Percentiles rank a stretch among this genome's conserved stretches.
Conservation (phyloP, 2,888 invertebrate genomes). For the Cheilosia vulpina region DNA sequence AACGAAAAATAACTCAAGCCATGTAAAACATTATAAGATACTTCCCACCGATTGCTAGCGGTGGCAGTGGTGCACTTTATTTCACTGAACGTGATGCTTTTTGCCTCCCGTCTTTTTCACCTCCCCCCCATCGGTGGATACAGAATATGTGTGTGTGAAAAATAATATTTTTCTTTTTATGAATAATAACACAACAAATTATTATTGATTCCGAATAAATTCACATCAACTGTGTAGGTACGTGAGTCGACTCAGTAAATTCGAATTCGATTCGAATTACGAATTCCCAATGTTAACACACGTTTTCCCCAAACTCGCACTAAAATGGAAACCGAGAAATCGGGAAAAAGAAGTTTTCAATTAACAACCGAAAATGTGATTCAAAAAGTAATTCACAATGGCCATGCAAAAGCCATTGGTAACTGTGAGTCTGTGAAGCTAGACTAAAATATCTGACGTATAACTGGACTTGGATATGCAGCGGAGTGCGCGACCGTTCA, state of each 20-base stretch:
- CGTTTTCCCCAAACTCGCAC: background rate
- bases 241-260: conserved; percentile 56
- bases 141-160: conserved; percentile 34
- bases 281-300: conserved; percentile 13
- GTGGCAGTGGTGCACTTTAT: conserved; percentile 66
- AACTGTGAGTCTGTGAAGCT: background rate
- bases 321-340: conserved; percentile 1
- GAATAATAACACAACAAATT: conserved; percentile 59
- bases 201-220: conserved; percentile 66
- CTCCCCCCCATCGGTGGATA: conserved; percentile 2
- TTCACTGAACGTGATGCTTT: conserved; percentile 66
- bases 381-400: background rate
- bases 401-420: background rate
- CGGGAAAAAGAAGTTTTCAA: conserved; percentile 9
- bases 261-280: background rate
- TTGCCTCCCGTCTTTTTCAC: conserved; percentile 37
- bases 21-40: conserved; percentile 66
- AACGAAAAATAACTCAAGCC: conserved; percentile 41
- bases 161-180: conserved; percentile 36
- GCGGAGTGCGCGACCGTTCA: conserved; percentile 40
- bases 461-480: conserved; percentile 27
- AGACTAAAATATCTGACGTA: conserved; percentile 48
- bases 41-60: conserved; percentile 66
- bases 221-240: conserved; percentile 49
- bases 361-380: conserved; percentile 13